Percentiles rank a stretch among this genome's conserved stretches.
Conservation (phyloP, 2,888 invertebrate species). For the Pycnomerus fuliginosus region DNA sequence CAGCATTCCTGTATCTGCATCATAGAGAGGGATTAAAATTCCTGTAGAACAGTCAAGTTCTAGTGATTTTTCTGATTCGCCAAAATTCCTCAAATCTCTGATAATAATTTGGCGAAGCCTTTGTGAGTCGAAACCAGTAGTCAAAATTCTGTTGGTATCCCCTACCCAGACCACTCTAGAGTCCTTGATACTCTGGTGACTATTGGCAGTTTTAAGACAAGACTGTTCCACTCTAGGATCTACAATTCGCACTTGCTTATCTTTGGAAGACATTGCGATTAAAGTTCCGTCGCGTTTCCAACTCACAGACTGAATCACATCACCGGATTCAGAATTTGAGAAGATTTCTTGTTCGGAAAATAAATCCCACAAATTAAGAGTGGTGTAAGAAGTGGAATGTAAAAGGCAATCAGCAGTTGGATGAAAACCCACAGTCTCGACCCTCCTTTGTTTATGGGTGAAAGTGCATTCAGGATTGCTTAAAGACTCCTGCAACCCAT, state of each 20-base stretch:
- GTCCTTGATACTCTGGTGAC: conserved; percentile 90
- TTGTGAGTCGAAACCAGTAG: conserved; percentile 87
- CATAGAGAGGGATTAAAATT: conserved; percentile 88
- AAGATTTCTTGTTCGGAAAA: conserved; percentile 78
- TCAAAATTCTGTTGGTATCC: conserved; percentile 77
- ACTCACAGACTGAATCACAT: conserved; percentile 84
- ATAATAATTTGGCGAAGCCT: conserved; percentile 86
- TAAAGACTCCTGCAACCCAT: conserved; percentile 71
- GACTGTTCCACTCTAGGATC: conserved; percentile 72
- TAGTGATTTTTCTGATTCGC: conserved; percentile 72
- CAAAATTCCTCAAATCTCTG: conserved; percentile 81
- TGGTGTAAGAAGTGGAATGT: conserved; percentile 80
- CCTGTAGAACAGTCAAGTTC: conserved; percentile 87
- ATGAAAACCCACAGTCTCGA: conserved; percentile 90
- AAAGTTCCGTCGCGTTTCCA: conserved; percentile 87
- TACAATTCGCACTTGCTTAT: conserved; percentile 82
- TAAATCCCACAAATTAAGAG: conserved; percentile 84
- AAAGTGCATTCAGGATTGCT: conserved; percentile 78
- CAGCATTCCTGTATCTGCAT: conserved; percentile 92
- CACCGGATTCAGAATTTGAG: conserved; percentile 68
- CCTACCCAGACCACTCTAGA: conserved; percentile 91
- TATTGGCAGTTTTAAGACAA: conserved; percentile 65
- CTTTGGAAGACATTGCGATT: conserved; percentile 87
- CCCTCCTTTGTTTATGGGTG: conserved; percentile 79
- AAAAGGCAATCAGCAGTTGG: conserved; percentile 88